Percentiles rank a stretch among this genome's conserved stretches.
phyloP scores from a whole-genome alignment of 2,113 vertebrate genomes.

The Pollimyrus isidori region DNA sequence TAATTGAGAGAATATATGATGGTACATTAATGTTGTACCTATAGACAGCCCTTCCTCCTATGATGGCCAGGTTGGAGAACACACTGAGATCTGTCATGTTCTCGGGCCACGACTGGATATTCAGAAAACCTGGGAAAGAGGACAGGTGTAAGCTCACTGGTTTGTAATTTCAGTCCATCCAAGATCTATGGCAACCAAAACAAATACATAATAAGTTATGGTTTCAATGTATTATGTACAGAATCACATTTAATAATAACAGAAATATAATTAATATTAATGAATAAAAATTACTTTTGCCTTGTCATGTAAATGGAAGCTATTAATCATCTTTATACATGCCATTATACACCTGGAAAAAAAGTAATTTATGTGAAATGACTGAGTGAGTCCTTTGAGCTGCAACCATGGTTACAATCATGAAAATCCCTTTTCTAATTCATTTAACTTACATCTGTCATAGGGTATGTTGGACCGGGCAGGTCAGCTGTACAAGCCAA shows the following conservation, averaged over 20 bases:
- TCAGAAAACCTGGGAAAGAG: constrained; percentile 74
- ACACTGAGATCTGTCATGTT: constrained; percentile 96
- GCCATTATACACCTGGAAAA: background rate
- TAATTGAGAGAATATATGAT: background rate
- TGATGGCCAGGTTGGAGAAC: constrained; percentile 90
- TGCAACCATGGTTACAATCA: background rate
- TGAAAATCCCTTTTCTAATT: background rate
- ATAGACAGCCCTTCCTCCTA: constrained; percentile 86
- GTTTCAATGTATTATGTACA: background rate
- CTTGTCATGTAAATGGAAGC: background rate
- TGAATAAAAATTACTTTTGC: background rate
- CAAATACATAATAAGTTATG: background rate
- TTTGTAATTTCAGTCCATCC: background rate
- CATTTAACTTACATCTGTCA: background rate
- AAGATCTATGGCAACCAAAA: background rate
- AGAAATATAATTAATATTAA: background rate
- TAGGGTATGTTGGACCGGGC: background rate
- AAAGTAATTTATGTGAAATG: background rate
- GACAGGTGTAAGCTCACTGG: constrained; percentile 22
- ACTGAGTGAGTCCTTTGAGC: background rate
- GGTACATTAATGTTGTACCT: constrained; percentile 58
- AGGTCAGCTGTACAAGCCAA: background rate
- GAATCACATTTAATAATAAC: background rate
- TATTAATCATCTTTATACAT: background rate
- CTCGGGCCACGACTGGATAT: constrained; percentile 96